These are phyloP conservation scores for Eristalinus aeneus DNA, from an alignment of 2,888 invertebrate genomes.

Conservation along the genomic window DNA sequence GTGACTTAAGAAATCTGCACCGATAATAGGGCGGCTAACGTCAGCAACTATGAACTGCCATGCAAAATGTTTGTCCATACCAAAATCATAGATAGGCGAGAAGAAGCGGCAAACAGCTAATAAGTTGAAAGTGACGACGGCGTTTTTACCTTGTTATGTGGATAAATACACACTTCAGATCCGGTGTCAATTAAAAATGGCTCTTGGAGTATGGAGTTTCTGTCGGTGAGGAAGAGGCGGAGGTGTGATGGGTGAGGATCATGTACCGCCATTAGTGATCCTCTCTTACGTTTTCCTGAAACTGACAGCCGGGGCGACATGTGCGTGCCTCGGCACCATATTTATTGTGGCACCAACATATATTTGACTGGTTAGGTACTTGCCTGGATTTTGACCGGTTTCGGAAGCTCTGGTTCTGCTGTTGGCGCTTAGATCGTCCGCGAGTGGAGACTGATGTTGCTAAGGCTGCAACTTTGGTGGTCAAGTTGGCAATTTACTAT, in stretches of 20 bases:
- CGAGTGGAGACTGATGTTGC: not conserved
- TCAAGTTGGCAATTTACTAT: not conserved
- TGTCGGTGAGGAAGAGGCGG: conserved; percentile 5
- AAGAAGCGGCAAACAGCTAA: not conserved
- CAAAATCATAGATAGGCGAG: conserved; percentile 28
- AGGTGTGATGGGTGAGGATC: not conserved
- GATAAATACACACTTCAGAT: conserved; percentile 38
- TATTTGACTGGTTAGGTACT: not conserved
- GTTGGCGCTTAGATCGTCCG: not conserved
- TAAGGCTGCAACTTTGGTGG: not conserved
- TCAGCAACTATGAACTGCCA: not conserved
- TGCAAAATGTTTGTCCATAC: not conserved
- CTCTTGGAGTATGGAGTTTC: not conserved
- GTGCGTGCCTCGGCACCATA: not conserved
- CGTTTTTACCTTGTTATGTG: not conserved
- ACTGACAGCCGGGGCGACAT: not conserved
- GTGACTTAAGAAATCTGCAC: conserved; percentile 3
- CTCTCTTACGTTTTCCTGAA: not conserved
- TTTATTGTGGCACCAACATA: conserved; percentile 8
- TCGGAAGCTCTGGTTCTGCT: not conserved
- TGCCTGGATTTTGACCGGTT: not conserved
- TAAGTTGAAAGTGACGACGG: not conserved
- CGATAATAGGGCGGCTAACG: too few species aligned
- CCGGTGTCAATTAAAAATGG: conserved; percentile 35
- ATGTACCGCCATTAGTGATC: not conserved